These are phyloP conservation scores for Enteromius mattozi DNA, from an alignment of 2,797 vertebrate genomes.

Conservation along the genomic window DNA sequence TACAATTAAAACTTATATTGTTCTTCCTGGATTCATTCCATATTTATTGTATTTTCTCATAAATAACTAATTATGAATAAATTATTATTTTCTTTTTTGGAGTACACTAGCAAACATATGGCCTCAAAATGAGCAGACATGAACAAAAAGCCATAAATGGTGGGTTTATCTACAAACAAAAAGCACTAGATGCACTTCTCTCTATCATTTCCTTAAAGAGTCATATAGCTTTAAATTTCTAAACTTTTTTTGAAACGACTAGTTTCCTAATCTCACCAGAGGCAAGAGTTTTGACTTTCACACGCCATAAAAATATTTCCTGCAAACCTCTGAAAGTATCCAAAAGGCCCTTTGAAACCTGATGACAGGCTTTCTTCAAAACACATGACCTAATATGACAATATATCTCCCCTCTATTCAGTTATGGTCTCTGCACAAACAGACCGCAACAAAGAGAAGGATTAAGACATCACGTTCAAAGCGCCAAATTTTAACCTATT, in stretches of 20 bases:
- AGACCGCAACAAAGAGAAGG: slow-evolving; percentile 50
- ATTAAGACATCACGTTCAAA: slow-evolving; percentile 53
- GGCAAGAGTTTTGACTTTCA: slow-evolving; percentile 44
- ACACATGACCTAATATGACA: slow-evolving; percentile 52
- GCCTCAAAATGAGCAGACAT: not conserved
- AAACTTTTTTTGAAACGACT: not conserved
- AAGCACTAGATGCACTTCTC: not conserved
- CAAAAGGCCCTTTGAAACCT: slow-evolving; percentile 46
- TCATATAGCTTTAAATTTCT: slow-evolving; percentile 26
- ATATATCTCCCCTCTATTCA: slow-evolving; percentile 42
- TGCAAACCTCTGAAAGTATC: slow-evolving; percentile 35
- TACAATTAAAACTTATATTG: slow-evolving; percentile 32
- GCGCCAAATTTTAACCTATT: slow-evolving; percentile 48
- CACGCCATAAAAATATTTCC: slow-evolving; percentile 35
- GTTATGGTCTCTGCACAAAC: slow-evolving; percentile 42
- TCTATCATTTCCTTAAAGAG: not conserved
- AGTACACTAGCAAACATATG: not conserved
- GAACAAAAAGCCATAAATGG: not conserved
- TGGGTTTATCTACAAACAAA: not conserved
- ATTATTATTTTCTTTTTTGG: not conserved
- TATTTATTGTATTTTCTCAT: not conserved
- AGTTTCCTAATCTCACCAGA: slow-evolving; percentile 37
- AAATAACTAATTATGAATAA: not conserved
- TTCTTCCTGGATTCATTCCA: slow-evolving; percentile 20
- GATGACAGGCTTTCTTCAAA: slow-evolving; percentile 44